A percentile compares a stretch with the other conserved stretches of the same genome.
phyloP scores from a whole-genome alignment of 2,797 vertebrate genomes.

The Onychomys arenicola region DNA sequence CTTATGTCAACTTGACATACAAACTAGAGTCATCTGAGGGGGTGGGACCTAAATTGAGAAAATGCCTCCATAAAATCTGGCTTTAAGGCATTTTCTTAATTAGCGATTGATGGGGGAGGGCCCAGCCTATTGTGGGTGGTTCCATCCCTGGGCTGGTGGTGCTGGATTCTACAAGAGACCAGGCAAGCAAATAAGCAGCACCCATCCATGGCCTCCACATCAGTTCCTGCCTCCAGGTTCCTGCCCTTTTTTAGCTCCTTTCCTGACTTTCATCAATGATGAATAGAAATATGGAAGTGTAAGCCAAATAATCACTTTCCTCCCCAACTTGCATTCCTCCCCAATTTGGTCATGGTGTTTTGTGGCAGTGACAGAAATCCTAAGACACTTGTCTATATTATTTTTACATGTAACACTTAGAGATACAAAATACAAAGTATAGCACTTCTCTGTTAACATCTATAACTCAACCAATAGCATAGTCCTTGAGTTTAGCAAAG shows the following conservation, averaged over 20 bases:
- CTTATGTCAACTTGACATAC: not conserved
- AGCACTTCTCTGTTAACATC: not conserved
- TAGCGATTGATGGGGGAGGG: not conserved
- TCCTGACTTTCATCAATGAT: not conserved
- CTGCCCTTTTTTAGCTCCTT: not conserved
- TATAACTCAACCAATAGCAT: not conserved
- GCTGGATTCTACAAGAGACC: not conserved
- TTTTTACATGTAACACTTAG: constrained; percentile 21
- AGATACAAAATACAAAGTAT: not conserved
- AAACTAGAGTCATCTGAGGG: not conserved
- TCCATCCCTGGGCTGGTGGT: not conserved
- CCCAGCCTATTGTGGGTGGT: not conserved
- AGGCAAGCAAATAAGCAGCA: not conserved
- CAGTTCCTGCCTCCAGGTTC: not conserved
- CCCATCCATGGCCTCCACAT: not conserved
- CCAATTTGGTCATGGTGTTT: not conserved
- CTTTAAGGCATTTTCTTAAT: not conserved
- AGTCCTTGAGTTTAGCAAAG: constrained; percentile 28
- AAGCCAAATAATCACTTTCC: not conserved
- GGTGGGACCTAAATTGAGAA: not conserved
- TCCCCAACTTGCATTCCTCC: not conserved
- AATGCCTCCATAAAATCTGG: not conserved
- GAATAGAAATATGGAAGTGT: not conserved
- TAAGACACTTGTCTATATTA: not conserved
- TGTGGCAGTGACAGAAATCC: not conserved